phyloP scores from a whole-genome alignment of 2,113 vertebrate species.

The Taurulus bubalis region DNA sequence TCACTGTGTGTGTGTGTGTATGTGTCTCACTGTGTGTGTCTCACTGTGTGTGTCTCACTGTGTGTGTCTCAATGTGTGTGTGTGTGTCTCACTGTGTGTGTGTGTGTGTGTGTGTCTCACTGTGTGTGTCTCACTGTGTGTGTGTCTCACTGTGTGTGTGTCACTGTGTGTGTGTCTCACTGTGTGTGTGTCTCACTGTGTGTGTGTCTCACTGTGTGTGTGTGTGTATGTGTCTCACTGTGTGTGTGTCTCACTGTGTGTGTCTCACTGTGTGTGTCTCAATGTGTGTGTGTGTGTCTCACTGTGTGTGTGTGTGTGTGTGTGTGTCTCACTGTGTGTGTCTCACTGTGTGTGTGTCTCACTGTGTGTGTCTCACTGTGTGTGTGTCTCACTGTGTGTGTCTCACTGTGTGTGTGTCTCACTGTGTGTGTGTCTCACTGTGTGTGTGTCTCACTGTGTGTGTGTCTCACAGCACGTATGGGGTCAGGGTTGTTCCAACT shows the following conservation, averaged over 20 bases:
- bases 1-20: no score
- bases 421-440: no score
- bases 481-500: not conserved
- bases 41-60: slow-evolving; percentile 2
- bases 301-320: not conserved
- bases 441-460: not conserved
- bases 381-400: slow-evolving; percentile 4
- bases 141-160: no score
- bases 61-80: no score
- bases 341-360: no score
- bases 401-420: no score
- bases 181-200: not conserved
- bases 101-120: slow-evolving; percentile 4
- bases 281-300: slow-evolving; percentile 6
- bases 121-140: slow-evolving; percentile 1
- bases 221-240: no score
- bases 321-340: no score
- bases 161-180: no score
- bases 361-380: not conserved
- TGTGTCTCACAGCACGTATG: not conserved
- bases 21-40: slow-evolving; percentile 7
- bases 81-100: no score
- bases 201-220: slow-evolving; percentile 4
- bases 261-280: no score
- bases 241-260: no score